Percentiles rank a stretch among this genome's conserved stretches.
These are phyloP conservation scores for Drosophila leontia DNA, from an alignment of 1,140 invertebrate species.

Conservation along the genomic window DNA sequence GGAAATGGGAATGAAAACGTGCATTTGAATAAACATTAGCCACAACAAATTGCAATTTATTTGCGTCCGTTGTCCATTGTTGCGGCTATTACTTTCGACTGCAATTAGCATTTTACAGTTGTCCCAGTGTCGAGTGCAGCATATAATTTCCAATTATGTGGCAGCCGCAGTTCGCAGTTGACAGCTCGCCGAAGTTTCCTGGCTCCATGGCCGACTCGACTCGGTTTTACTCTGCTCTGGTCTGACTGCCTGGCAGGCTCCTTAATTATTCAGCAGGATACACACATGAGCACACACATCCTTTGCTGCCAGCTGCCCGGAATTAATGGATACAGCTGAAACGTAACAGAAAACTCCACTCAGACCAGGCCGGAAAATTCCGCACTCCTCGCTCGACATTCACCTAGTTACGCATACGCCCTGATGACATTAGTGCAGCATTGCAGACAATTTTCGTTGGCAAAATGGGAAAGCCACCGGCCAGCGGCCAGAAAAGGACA, in stretches of 20 bases:
- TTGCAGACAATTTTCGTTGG: slow-evolving; percentile 73
- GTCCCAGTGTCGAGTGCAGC: slow-evolving; percentile 37
- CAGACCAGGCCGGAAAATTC: slow-evolving; percentile 12
- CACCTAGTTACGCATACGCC: slow-evolving; percentile 77
- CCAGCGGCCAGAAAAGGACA: slow-evolving; percentile 25
- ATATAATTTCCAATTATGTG: slow-evolving; percentile 67
- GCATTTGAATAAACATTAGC: slow-evolving; percentile 53
- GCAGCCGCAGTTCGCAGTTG: slow-evolving; percentile 48
- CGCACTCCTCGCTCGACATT: slow-evolving; percentile 37
- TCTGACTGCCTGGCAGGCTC: slow-evolving; percentile 27
- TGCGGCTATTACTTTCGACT: slow-evolving; percentile 41
- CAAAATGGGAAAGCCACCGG: slow-evolving; percentile 65
- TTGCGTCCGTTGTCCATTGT: slow-evolving; percentile 13
- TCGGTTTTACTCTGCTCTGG: slow-evolving; percentile 1
- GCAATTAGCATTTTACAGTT: slow-evolving; percentile 52
- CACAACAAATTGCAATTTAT: slow-evolving; percentile 58
- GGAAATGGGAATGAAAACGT: slow-evolving; percentile 13
- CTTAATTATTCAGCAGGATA: slow-evolving; percentile 73
- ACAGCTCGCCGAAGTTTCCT: slow-evolving; percentile 22
- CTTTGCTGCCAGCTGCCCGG: slow-evolving; percentile 56
- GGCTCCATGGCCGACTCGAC: slow-evolving; percentile 3
- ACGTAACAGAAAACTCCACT: slow-evolving; percentile 64
- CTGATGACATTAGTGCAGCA: slow-evolving; percentile 79
- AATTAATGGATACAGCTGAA: slow-evolving; percentile 70
- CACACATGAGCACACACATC: slow-evolving; percentile 55